Base-by-base conservation (phyloP, 2,888 invertebrate genomes). In the Gymnoscelis rufifasciata region DNA sequence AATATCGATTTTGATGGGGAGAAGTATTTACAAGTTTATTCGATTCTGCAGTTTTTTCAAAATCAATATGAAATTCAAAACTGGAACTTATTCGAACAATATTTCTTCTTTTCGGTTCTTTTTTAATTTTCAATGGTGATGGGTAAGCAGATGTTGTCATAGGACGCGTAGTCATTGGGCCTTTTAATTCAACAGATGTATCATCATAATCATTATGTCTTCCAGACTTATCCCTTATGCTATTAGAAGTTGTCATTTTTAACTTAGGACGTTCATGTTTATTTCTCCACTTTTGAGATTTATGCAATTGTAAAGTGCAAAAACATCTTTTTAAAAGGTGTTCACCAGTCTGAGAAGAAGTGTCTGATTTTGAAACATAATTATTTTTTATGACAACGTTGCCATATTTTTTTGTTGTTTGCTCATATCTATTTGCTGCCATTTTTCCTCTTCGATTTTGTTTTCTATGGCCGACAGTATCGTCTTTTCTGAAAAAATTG, bases 21-120 rank as follows among this genome's bases (percentile, higher is more conserved):
- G n/a, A n/a, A n/a, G n/a, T n/a, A n/a, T n/a, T n/a, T n/a, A n/a
- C n/a, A n/a, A n/a, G n/a, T n/a, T n/a, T n/a, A n/a, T n/a, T n/a
- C n/a, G n/a, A n/a, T n/a, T n/a, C n/a, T n/a, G n/a, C n/a, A n/a
- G 60, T 52, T 57, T 66, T 68, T 29, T 51, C 59, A 55, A 68
- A 63, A 44, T 66, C 61, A 14, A 73, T 47, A 33, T 62, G 57
- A 31, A 68, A 64, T 47, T 56, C 60, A 40, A 64, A 63, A 3
- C 56, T 55, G 1, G 71, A 71, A 11, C 60, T 56, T 27, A 67
- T 55, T 38, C 54, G 52, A 3, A 65, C 59, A 12, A 54, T 52
- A 48, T 66, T 60, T 51, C 11, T 19, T 19, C 19, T 19, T 19
- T n/a, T n/a, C n/a, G 19, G 19, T 5, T 19, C 19, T 19, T 19